These are phyloP conservation scores for Auanema sp. DNA, from an alignment of 2,888 invertebrate species.

Conservation along the genomic window DNA sequence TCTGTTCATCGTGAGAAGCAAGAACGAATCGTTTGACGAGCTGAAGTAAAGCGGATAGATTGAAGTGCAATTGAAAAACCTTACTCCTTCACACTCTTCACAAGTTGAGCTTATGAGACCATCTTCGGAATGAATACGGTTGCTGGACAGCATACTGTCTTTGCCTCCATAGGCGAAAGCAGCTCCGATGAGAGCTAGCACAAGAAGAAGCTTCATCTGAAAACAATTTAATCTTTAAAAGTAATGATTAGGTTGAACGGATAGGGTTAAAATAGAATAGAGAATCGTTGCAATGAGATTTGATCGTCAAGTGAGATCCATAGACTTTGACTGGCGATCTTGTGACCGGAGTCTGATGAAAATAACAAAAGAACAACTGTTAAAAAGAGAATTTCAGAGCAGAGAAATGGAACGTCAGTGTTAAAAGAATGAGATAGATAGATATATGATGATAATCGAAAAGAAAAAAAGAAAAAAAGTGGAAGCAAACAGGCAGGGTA, in stretches of 20 bases:
- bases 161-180: conserved; percentile 24
- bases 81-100: conserved; percentile 42
- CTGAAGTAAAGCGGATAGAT: conserved; percentile 16
- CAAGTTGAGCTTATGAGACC: conserved; percentile 28
- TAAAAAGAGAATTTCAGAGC: too few species aligned
- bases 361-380: too few species aligned
- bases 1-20: conserved; percentile 50
- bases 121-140: conserved; percentile 30
- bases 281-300: too few species aligned
- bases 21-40: conserved; percentile 50
- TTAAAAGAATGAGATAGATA: conserved; percentile 6
- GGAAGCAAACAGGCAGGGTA: not conserved
- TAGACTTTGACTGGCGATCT: too few species aligned
- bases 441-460: not conserved
- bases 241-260: too few species aligned
- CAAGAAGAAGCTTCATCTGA: conserved; percentile 15
- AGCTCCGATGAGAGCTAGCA: conserved; percentile 10
- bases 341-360: too few species aligned
- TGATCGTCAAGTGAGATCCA: too few species aligned
- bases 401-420: not conserved
- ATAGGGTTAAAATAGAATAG: too few species aligned
- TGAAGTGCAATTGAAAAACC: not conserved
- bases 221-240: not conserved
- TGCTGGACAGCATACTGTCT: conserved; percentile 36
- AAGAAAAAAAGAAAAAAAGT: not conserved